Evolutionary conservation across 2,888 invertebrate species (phyloP).

Genomic region (Ophion costatus): DNA sequence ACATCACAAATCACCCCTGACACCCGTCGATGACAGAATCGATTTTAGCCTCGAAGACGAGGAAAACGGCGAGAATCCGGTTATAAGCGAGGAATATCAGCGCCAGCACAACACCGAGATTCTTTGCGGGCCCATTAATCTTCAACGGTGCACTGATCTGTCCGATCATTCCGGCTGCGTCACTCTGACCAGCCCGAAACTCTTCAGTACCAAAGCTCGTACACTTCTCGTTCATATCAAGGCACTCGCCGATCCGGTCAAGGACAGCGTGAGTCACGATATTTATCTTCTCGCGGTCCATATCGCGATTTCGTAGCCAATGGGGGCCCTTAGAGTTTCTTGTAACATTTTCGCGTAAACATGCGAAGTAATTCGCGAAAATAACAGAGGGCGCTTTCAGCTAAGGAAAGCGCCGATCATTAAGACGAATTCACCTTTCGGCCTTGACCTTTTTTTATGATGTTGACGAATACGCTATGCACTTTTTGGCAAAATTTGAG

Average conservation of each 20-base stretch:
- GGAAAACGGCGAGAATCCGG: constrained; percentile 88
- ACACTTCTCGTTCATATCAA: constrained; percentile 93
- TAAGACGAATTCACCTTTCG: no score
- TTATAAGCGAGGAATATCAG: constrained; percentile 91
- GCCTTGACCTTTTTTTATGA: no score
- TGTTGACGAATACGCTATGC: no score
- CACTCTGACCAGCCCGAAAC: constrained; percentile 93
- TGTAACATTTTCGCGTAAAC: neutral
- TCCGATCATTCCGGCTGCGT: constrained; percentile 94
- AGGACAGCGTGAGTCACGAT: constrained; percentile 83
- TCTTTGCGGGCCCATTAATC: constrained; percentile 93
- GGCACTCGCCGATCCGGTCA: constrained; percentile 88
- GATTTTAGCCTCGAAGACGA: constrained; percentile 82
- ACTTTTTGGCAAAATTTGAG: no score
- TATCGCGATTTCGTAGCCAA: neutral
- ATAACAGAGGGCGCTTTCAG: neutral
- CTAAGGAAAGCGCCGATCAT: no score
- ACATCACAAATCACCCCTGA: constrained; percentile 84
- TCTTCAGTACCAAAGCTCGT: constrained; percentile 91
- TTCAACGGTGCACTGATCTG: constrained; percentile 92
- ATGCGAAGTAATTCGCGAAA: neutral
- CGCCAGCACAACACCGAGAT: constrained; percentile 95
- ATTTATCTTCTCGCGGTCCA: neutral
- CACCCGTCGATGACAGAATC: constrained; percentile 85
- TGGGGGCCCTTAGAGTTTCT: neutral